Evolutionary conservation across 2,113 vertebrate genomes (phyloP), one percentile per base, ranked within the genome.

Genomic region (Festucalex cinctus): DNA sequence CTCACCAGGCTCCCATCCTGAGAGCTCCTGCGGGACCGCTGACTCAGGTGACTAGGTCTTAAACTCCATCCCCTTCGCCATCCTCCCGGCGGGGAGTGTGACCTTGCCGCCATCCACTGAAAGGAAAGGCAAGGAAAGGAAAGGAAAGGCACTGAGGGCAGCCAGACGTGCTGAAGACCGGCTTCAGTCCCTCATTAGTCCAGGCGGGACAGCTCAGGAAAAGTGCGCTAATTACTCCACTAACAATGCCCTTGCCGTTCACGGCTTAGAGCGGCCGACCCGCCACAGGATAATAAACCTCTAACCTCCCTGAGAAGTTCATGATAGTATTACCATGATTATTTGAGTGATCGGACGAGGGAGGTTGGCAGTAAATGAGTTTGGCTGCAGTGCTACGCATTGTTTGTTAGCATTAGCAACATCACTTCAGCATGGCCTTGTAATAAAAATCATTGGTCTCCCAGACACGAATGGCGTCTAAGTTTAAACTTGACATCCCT

Each of bases 41-140:
- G 94, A 94, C 91, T 94, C 94, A 92, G 94, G 76, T 80, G 62
- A 80, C 85, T 82, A 12, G 73, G 91, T 89, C 78, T 94, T 94
- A 90, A 83, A 81, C 79, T 43, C 75, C 83, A 62, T 68, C 35
- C 77, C 72, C 68, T 51, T 51, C 65, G 63, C 73, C 43, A 63
- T 80, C 77, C 75, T 78, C 65, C 69, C 68, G 64, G 71, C 80
- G 88, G 87, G 81, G 86, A 58, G 78, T 6, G 36, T 85, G 92
- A 92, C 94, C 94, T 94, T 94, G 92, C 77, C 84, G 76, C 80
- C 63, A 81, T 66, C 86, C 74, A 78, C 76, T 66, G 71, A 81
- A 39, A 9, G 80, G 85, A 74, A 32, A 57, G 54, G n/a, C n/a
- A n/a, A n/a, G n/a, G 71, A 81, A 39, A 9, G 80, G 85, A 74